Base-by-base conservation (phyloP, 2,888 invertebrate species). In the Brachyptera putata region DNA sequence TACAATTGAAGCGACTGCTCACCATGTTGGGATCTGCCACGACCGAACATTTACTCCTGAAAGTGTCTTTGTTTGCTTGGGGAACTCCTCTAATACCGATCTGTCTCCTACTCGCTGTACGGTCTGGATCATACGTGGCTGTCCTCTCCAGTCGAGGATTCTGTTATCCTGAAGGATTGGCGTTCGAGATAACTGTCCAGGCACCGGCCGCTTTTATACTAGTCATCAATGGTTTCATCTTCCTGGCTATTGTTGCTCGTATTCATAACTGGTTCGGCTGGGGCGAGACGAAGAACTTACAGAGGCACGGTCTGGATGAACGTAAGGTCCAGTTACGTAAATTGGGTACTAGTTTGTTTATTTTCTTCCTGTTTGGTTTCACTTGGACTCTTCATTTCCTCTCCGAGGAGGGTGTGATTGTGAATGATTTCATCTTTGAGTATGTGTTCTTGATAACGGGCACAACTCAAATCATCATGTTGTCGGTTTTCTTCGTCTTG, bases 1-100 rank as follows among this genome's bases (percentile, higher is more conserved):
- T 57, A 11, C 57, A 57, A 25, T 24, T 48, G 25, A 5, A 34
- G 2, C 25, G 57, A 26, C 43, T 57, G 14, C 41, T 41, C 41
- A 18, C 41, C 4, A 9, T 41, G 4, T 16, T 30, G 16, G 34
- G 57, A 5, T 24, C 46, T 13, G 14, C 25, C 7, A 16, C 37
- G 18, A 48, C 46, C 2, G 24, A 14, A 11, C 39, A 57, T 25
- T 21, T 57, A 3, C 46, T 57, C 2, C n/a, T 57, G 25, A 57
- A 57, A 26, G 43, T 48, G 1, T 43, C 57, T 1, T 24, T 37
- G 3, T 21, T 39, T 18, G 56, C 41, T 14, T 56, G 56, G 56
- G 56, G 56, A 7, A 9, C 56, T 2, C 56, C 56, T 11, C 36
- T 39, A 4, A 14, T 41, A 7, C 37, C 56, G n/a, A 41, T 56